Base-by-base conservation (phyloP, 2,888 invertebrate genomes). In the Horisme vitalbata region DNA sequence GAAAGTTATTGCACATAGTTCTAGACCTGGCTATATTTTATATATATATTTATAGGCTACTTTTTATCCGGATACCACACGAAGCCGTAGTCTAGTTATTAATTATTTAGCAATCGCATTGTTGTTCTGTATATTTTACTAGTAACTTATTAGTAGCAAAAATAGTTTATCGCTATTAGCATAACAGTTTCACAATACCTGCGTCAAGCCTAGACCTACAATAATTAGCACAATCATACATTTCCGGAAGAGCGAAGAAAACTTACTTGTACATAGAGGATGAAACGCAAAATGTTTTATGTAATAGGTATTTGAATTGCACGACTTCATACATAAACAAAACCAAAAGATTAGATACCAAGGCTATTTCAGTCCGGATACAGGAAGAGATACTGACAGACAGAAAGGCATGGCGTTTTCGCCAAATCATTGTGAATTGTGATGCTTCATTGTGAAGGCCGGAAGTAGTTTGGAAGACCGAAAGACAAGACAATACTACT, bases 321-420 rank as follows among this genome's bases (percentile, higher is more conserved):
- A 55, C 49, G 52, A 52, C 46, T 55, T 46, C 53, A 57, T 54
- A 30, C 39, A 52, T 52, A 46, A 45, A 41, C 44, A 39, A 49
- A 27, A 30, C 26, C 28, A 8, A 28, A 38, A 44, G 46, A 52
- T 47, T 36, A 34, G 41, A 41, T 48, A 36, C 35, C 54, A 57
- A 54, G 54, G 49, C 21, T 44, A n/a, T 28, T 38, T 27, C 34
- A 38, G 33, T 13, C 33, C 43, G 43, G 38, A 48, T 43, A 43
- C 33, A 41, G 48, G 48, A 48, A 48, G 43, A 38, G 33, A 43
- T 33, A 38, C 24, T 26, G 20, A 28, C 21, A 15, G 27, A 37
- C 23, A 11, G 33, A 18, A 18, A 5, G 6, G 8, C 10, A 23
- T 27, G 24, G 26, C 14, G 33, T 38, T 23, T 33, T 37, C 30